phyloP scores from a whole-genome alignment of 2,113 vertebrate species.

The Setophaga petechia region DNA sequence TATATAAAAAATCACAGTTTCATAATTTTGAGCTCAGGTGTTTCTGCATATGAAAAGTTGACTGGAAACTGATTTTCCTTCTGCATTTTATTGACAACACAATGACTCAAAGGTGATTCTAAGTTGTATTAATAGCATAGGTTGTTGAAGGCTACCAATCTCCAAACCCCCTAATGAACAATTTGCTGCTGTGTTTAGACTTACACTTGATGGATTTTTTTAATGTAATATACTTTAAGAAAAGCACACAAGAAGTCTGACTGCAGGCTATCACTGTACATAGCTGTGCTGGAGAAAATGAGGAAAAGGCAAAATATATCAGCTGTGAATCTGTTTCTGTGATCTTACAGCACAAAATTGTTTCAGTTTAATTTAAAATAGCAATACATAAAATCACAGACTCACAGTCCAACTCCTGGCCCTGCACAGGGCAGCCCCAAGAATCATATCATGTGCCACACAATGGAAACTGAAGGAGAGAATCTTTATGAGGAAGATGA shows the following conservation, averaged over 20 bases:
- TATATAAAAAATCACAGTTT: neutral
- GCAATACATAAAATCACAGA: neutral
- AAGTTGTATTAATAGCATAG: neutral
- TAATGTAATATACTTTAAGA: neutral
- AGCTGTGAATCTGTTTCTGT: neutral
- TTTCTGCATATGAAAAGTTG: neutral
- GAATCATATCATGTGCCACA: neutral
- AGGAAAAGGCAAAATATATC: neutral
- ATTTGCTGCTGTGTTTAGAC: neutral
- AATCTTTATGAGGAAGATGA: neutral
- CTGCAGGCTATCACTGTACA: neutral
- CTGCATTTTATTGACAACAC: neutral
- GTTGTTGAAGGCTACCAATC: neutral
- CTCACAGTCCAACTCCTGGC: neutral
- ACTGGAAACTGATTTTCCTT: neutral
- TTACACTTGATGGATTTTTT: neutral
- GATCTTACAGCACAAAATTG: neutral
- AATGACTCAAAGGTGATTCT: neutral
- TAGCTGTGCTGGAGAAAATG: neutral
- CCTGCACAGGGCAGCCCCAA: neutral
- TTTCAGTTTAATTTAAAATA: constrained; percentile 9
- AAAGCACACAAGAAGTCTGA: neutral
- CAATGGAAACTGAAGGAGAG: neutral
- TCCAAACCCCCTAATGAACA: neutral
- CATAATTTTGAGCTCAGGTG: neutral